Evolutionary conservation across 2,113 vertebrate genomes (phyloP).

Genomic region (Leucopsar rothschildi): DNA sequence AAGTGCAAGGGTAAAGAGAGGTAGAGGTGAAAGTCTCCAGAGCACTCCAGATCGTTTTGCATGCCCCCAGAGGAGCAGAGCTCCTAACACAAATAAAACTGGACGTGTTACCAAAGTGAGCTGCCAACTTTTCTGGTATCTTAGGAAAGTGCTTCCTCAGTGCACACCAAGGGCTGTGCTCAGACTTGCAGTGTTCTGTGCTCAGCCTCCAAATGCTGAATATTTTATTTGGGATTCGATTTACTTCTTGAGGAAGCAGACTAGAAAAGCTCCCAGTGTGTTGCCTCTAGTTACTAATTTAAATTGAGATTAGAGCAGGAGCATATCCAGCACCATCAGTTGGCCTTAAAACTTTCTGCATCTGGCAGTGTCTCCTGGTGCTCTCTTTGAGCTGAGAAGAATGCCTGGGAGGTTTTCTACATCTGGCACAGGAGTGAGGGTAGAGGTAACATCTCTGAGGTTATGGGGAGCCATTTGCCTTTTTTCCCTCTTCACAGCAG

Average conservation of each 20-base stretch:
- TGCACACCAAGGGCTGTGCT: not conserved
- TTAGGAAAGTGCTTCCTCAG: not conserved
- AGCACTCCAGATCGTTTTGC: not conserved
- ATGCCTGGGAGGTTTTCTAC: not conserved
- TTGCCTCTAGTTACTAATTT: constrained; percentile 57
- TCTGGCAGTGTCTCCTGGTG: not conserved
- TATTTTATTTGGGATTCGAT: constrained; percentile 22
- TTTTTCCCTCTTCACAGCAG: not conserved
- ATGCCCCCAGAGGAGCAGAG: not conserved
- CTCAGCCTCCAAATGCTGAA: not conserved
- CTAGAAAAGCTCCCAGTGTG: not conserved
- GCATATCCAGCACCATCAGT: not conserved
- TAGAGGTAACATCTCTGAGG: not conserved
- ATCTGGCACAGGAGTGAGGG: not conserved
- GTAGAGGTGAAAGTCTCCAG: not conserved
- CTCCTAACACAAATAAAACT: not conserved
- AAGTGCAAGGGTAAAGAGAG: not conserved
- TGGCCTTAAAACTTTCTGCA: constrained; percentile 6
- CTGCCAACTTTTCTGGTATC: not conserved
- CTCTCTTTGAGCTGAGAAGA: not conserved
- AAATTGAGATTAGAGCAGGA: constrained; percentile 35
- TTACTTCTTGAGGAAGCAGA: constrained; percentile 41
- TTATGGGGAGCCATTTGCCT: not conserved
- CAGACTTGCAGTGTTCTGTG: not conserved
- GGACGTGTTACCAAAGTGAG: not conserved